Percentiles rank a stretch among this genome's conserved stretches.
phyloP scores from a whole-genome alignment of 2,113 vertebrate genomes.

The Lagenorhynchus albirostris region DNA sequence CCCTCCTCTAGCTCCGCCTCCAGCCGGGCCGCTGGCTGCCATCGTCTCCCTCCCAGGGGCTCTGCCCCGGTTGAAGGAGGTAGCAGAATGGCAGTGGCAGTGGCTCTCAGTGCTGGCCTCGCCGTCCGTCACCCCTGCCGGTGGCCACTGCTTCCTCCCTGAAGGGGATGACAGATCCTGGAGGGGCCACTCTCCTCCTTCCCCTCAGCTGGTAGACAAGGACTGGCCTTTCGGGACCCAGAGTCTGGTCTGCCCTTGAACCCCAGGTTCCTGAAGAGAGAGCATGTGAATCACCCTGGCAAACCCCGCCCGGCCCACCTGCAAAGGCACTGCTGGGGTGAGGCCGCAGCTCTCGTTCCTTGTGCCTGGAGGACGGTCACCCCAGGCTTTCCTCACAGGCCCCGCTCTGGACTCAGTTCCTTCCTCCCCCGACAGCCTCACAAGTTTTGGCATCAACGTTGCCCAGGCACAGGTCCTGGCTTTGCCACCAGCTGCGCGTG shows the following conservation, averaged over 20 bases:
- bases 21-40: not conserved
- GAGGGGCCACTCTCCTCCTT: not conserved
- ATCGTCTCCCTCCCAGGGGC: not conserved
- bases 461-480: not conserved
- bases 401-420: not conserved
- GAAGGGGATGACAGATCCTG: not conserved
- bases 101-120: not conserved
- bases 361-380: not conserved
- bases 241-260: not conserved
- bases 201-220: not conserved
- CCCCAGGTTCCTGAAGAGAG: not conserved
- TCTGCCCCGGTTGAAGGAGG: not conserved
- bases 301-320: not conserved
- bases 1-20: not conserved
- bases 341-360: not conserved
- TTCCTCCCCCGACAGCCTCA: not conserved
- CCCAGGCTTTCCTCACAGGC: not conserved
- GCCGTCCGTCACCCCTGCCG: not conserved
- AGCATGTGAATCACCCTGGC: not conserved
- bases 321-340: accelerated
- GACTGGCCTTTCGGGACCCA: not conserved
- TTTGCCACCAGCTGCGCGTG: not conserved
- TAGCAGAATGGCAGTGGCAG: not conserved
- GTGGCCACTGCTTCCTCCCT: not conserved
- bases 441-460: not conserved